Conservation (phyloP, 2,888 invertebrate species). For the Stictocephala bisonia region DNA sequence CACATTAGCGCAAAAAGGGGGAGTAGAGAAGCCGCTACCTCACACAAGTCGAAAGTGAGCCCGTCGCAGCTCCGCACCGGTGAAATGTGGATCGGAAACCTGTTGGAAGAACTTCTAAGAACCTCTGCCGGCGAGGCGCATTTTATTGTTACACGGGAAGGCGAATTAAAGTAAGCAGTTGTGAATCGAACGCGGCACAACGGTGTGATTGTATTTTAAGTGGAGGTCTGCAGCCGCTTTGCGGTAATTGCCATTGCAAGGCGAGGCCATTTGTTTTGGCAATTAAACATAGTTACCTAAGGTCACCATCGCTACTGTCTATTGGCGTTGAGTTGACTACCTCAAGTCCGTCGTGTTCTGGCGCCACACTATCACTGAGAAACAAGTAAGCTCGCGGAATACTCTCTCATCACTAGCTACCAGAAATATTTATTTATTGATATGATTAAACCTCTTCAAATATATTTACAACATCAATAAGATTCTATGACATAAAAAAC, state of each 20-base stretch:
- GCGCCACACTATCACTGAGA: no score
- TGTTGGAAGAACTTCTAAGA: slow-evolving; percentile 9
- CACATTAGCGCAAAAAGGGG: not conserved
- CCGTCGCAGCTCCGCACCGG: no score
- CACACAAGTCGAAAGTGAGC: slow-evolving; percentile 24
- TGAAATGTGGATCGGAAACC: slow-evolving; percentile 20
- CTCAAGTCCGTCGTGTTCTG: no score
- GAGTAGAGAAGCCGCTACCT: not conserved
- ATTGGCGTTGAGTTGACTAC: no score
- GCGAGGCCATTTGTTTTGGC: slow-evolving; percentile 29
- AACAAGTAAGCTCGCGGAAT: no score
- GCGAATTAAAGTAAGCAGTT: slow-evolving; percentile 31
- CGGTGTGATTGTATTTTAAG: slow-evolving; percentile 35
- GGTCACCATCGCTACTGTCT: no score
- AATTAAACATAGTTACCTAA: slow-evolving; percentile 39
- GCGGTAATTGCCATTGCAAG: slow-evolving; percentile 13
- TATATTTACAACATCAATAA: no score
- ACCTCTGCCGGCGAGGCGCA: not conserved
- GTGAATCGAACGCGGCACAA: slow-evolving; percentile 31
- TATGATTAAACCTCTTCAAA: no score
- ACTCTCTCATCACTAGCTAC: no score
- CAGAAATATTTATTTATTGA: no score
- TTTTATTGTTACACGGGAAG: slow-evolving; percentile 19
- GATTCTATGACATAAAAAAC: no score
- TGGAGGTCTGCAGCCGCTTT: no score